Evolutionary conservation across 2,888 invertebrate genomes (phyloP), one percentile per base, ranked within the genome.

Genomic region (Microchrysa polita): DNA sequence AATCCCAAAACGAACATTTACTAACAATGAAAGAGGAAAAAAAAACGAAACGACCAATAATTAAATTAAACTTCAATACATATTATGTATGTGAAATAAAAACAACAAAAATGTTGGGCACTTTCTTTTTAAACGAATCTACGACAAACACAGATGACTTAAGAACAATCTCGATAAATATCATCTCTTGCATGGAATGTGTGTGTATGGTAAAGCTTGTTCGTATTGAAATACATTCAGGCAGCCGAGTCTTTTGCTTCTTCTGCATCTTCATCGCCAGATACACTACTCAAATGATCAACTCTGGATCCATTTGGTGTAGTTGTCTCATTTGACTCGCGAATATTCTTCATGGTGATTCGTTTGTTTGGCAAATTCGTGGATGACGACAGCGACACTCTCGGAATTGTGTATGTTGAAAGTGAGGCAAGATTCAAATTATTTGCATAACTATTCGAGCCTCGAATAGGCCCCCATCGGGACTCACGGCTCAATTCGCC

Each of bases 401-500:
- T 27, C 27, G 78, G 78, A 27, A 78, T 77, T 65, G 77, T 75
- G 77, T 78, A 77, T 10, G 74, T 78, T 69, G 76, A 78, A 74
- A 79, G 23, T 18, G 76, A 52, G 20, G 23, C 67, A 20, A 76
- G 44, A 72, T 74, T 78, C 16, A 77, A 65, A 71, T 73, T 76
- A 5, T 74, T 69, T 20, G 77, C 69, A 71, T 76, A 87, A 22
- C 86, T 88, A 57, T 88, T 87, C 0, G 88, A 88, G 20, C 87
- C 87, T 0, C 88, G 81, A 0, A 87, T 83, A 0, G 86, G 81
- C 1, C 88, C 86, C 88, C 89, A 88, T 0, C 86, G 77, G 0
- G 77, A 74, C 34, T 72, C 67, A 7, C 59, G 53, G 10, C 18
- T 18, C 40, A 2, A 2, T 14, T 42, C 16, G 20, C 18, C 16